Evolutionary conservation across 2,797 vertebrate species (phyloP), one percentile per base, ranked within the genome.

Genomic region (Coendou prehensilis): DNA sequence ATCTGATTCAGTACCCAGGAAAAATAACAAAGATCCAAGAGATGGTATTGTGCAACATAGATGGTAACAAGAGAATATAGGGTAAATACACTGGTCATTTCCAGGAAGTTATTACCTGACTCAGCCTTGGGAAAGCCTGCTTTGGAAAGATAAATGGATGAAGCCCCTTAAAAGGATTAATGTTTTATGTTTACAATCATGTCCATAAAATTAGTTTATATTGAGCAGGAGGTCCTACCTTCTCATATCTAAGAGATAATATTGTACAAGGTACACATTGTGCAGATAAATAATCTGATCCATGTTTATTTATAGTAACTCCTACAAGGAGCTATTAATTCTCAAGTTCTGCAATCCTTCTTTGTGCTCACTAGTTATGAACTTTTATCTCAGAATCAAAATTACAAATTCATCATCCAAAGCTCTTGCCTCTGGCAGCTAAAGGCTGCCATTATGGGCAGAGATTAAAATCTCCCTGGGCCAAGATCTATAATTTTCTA

Each of bases 401-500:
- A 78, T 95, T 97, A 76, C 80, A 96, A 93, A 75, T 87, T 85
- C 69, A 87, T 92, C 37, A 56, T n/a, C 41, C 88, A 97, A 90
- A 78, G 22, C 26, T 56, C 61, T 96, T 89, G 92, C 95, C 56
- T 92, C 95, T 91, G 90, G 94, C 90, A 97, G 80, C 76, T 64
- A 56, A 93, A 96, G 57, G 71, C 56, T 91, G 23, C 94, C 87
- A 96, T 97, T 98, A 97, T 45, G 71, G 95, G 93, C 90, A 96
- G 78, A 97, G 93, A 96, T 97, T 89, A 97, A 97, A 97, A 97
- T 96, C 88, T 95, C 90, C n/a, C 88, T 57, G 71, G 30, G 91
- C 92, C 52, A 80, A 83, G 80, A 94, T 93, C 95, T 97, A 23
- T 96, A 95, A 97, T 97, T 97, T 96, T 97, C 94, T 96, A 78